phyloP scores from a whole-genome alignment of 2,888 invertebrate species.

The Oxytorus armatus region DNA sequence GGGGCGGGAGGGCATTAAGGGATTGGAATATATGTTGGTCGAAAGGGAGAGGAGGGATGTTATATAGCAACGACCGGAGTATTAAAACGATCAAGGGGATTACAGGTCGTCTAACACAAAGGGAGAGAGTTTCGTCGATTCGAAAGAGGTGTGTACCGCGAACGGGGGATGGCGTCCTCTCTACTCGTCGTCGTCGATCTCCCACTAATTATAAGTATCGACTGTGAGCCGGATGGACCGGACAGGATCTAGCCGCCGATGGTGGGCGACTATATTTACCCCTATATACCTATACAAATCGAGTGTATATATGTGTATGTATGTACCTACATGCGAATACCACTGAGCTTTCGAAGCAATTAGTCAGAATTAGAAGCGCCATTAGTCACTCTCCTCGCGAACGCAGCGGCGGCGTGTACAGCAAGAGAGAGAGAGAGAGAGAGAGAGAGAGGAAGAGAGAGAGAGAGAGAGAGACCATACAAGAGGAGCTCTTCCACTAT shows the following conservation, averaged over 20 bases:
- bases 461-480: slow-evolving; percentile 44
- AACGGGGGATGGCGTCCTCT: slow-evolving; percentile 15
- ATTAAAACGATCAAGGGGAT: slow-evolving; percentile 64
- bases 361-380: slow-evolving; percentile 77
- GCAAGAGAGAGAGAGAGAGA: slow-evolving; percentile 34
- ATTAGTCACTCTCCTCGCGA: slow-evolving; percentile 74
- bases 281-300: not conserved
- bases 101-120: slow-evolving; percentile 61
- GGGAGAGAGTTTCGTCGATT: slow-evolving; percentile 61
- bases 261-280: slow-evolving; percentile 15
- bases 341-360: slow-evolving; percentile 66
- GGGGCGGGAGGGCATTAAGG: not conserved
- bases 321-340: slow-evolving; percentile 8
- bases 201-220: slow-evolving; percentile 65
- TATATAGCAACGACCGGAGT: slow-evolving; percentile 19
- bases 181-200: slow-evolving; percentile 16
- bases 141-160: slow-evolving; percentile 49
- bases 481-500: slow-evolving; percentile 19
- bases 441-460: too few relatives aligned
- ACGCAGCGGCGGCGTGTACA: slow-evolving; percentile 33
- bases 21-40: slow-evolving; percentile 27
- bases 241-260: slow-evolving; percentile 20
- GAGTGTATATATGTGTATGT: slow-evolving; percentile 3
- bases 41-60: slow-evolving; percentile 34
- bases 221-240: slow-evolving; percentile 40